Percentiles rank a stretch among this genome's conserved stretches.
These are phyloP conservation scores for Hyla sarda DNA, from an alignment of 2,113 vertebrate species.

Conservation along the genomic window DNA sequence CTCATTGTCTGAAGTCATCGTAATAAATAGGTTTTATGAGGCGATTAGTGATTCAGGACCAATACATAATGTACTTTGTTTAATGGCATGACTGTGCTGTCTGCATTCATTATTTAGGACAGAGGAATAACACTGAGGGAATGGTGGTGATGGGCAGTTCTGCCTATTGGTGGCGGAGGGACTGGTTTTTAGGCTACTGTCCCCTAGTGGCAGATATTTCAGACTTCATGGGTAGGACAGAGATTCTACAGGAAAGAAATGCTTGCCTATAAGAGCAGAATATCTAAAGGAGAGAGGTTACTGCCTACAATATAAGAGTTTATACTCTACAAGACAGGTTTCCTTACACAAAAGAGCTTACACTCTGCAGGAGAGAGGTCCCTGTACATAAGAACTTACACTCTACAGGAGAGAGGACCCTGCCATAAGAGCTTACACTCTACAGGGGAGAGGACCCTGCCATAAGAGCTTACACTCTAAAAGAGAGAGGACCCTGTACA, in stretches of 20 bases:
- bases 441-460: no score
- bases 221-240: background rate
- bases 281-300: background rate
- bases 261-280: background rate
- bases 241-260: background rate
- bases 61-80: conserved; percentile 8
- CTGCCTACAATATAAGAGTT: background rate
- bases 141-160: no score
- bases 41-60: background rate
- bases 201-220: background rate
- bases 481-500: no score
- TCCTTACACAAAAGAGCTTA: no score
- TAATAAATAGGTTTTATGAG: background rate
- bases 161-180: background rate
- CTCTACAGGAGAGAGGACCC: no score
- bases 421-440: no score
- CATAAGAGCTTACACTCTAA: no score
- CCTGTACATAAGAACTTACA: no score
- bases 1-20: conserved; percentile 13
- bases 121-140: background rate
- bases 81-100: background rate
- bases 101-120: background rate
- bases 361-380: no score
- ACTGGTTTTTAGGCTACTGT: background rate
- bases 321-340: background rate